These are phyloP conservation scores for Drepanosiphum platanoidis DNA, from an alignment of 2,888 invertebrate species.

Conservation along the genomic window DNA sequence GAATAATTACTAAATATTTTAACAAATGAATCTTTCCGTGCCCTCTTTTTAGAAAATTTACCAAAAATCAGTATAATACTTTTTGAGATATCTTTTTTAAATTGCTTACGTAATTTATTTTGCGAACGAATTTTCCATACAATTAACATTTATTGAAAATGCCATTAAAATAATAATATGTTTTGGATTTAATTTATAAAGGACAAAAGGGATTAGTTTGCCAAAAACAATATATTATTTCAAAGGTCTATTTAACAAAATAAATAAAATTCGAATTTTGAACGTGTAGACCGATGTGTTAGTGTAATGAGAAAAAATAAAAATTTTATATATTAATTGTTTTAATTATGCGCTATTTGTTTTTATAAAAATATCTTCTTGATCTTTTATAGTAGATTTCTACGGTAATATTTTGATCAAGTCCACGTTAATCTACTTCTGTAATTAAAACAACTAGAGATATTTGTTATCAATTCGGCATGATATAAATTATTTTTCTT, in stretches of 20 bases:
- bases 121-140: background rate
- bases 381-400: background rate
- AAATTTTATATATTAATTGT: background rate
- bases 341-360: no score
- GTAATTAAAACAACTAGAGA: background rate
- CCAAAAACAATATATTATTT: background rate
- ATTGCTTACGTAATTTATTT: background rate
- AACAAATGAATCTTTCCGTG: background rate
- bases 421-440: background rate
- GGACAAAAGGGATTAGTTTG: no score
- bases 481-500: background rate
- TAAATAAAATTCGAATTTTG: no score
- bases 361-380: no score
- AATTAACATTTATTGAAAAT: background rate
- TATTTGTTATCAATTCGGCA: background rate
- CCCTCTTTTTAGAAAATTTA: background rate
- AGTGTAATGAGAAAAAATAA: background rate
- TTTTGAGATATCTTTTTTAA: background rate
- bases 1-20: constrained; percentile 28
- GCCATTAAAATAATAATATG: background rate
- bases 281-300: background rate
- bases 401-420: background rate
- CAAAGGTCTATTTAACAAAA: background rate
- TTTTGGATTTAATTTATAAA: background rate
- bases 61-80: background rate